phyloP scores from a whole-genome alignment of 2,888 invertebrate genomes.

The Polymixis lichenea region DNA sequence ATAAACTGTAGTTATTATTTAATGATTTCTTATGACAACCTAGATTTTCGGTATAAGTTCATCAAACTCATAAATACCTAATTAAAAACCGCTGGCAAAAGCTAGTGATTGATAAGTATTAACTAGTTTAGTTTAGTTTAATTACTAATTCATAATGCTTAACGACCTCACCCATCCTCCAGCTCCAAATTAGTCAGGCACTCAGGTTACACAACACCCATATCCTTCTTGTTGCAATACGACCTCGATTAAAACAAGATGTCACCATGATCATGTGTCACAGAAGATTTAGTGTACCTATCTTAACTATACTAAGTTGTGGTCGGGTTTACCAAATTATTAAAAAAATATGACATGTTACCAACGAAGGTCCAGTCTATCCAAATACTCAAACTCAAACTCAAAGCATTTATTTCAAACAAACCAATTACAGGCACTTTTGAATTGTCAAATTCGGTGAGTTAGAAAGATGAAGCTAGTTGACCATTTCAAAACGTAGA shows the following conservation, averaged over 20 bases:
- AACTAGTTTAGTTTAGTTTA: no score
- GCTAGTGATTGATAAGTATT: no score
- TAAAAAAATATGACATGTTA: not conserved
- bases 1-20: not conserved
- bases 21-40: not conserved
- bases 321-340: no score
- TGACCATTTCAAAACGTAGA: no score
- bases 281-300: not conserved
- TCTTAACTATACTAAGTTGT: not conserved
- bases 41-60: not conserved
- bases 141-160: no score
- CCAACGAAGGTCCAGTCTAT: not conserved
- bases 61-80: not conserved
- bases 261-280: not conserved
- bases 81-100: no score
- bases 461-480: no score
- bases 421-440: no score
- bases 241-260: conserved; percentile 38
- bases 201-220: conserved; percentile 16
- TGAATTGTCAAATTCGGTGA: no score
- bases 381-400: no score
- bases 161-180: not conserved
- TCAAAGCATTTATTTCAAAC: no score
- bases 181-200: conserved; percentile 23
- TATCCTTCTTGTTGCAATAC: conserved; percentile 21